These are phyloP conservation scores for Eptesicus fuscus DNA, from an alignment of 2,113 vertebrate species.

Conservation along the genomic window DNA sequence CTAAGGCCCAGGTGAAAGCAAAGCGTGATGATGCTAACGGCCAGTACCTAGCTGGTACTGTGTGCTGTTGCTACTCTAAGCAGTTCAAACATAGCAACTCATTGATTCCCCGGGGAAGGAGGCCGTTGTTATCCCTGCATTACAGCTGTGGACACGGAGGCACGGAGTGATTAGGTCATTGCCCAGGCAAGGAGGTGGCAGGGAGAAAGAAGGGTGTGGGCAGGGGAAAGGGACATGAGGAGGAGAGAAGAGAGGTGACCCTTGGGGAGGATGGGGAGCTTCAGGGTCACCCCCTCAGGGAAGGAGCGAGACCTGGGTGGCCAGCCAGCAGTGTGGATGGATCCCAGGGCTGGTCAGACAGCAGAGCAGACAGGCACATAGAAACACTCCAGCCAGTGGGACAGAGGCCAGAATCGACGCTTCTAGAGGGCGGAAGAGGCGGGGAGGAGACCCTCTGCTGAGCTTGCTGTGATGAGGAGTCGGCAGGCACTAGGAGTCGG, in stretches of 20 bases:
- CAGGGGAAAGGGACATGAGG: background rate
- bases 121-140: background rate
- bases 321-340: background rate
- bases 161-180: background rate
- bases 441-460: background rate
- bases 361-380: background rate
- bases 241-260: background rate
- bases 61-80: background rate
- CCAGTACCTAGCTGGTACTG: accelerated
- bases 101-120: background rate
- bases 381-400: background rate
- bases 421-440: background rate
- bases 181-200: background rate
- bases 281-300: background rate
- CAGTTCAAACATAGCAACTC: background rate
- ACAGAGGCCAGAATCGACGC: background rate
- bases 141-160: background rate
- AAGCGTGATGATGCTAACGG: accelerated
- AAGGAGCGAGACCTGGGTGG: background rate
- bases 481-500: accelerated
- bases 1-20: no score
- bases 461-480: background rate
- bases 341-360: no score
- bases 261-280: background rate
- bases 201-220: background rate